Evolutionary conservation across 2,888 invertebrate species (phyloP).

Genomic region (Neoaliturus tenellus): DNA sequence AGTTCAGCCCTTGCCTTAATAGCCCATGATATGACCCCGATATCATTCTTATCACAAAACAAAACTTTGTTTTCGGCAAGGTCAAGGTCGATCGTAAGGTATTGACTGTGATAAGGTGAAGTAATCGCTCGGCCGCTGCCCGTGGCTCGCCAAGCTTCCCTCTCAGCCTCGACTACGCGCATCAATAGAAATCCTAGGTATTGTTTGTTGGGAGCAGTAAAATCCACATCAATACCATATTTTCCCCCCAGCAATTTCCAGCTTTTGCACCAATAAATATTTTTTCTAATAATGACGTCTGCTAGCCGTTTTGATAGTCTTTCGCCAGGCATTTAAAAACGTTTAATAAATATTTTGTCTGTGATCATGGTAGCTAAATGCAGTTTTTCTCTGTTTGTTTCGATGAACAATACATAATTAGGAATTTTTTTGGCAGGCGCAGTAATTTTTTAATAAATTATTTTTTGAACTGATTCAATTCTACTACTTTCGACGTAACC

Average conservation of each 20-base stretch:
- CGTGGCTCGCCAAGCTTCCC: not conserved
- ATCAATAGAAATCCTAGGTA: too few relatives aligned
- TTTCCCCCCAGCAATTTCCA: not conserved
- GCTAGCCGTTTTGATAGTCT: constrained; percentile 9
- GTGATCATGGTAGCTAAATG: not conserved
- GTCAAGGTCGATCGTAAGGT: not conserved
- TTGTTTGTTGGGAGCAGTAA: not conserved
- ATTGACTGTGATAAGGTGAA: not conserved
- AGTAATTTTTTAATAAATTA: constrained; percentile 35
- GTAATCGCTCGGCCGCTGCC: not conserved
- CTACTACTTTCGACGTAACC: constrained; percentile 4
- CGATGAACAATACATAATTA: constrained; percentile 51
- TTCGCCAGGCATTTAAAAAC: not conserved
- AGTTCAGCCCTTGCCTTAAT: constrained; percentile 44
- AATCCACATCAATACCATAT: not conserved
- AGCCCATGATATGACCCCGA: not conserved
- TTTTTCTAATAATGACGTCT: not conserved
- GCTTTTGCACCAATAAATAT: not conserved
- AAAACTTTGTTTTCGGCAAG: not conserved
- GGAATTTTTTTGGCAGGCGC: constrained; percentile 34
- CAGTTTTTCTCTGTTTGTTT: constrained; percentile 17
- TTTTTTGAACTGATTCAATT: constrained; percentile 13
- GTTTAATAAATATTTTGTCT: not conserved
- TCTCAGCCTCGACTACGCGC: not conserved
- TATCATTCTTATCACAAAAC: not conserved